A percentile compares a stretch with the other conserved stretches of the same genome.
phyloP scores from a whole-genome alignment of 1,140 invertebrate genomes.

The Euschistus heros region DNA sequence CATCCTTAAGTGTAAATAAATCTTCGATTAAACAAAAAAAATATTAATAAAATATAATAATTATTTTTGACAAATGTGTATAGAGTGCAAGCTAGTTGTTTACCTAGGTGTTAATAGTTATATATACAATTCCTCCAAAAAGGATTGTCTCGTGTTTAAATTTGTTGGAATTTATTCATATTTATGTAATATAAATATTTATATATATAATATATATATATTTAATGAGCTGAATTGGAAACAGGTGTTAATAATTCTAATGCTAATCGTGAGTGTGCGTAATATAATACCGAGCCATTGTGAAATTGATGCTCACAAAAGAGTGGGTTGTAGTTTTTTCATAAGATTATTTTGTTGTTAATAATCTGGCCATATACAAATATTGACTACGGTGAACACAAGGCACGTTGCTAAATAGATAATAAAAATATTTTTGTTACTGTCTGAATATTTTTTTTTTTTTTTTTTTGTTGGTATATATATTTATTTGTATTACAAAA shows the following conservation, averaged over 20 bases:
- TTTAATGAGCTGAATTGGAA: conserved; percentile 12
- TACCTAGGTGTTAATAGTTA: conserved; percentile 20
- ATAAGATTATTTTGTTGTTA: not conserved
- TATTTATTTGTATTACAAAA: conserved; percentile 5
- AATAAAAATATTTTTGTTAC: not conserved
- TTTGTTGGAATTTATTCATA: conserved; percentile 18
- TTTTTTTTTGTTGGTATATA: not conserved
- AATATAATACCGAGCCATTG: conserved; percentile 10
- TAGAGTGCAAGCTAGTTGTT: conserved; percentile 26
- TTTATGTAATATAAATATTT: conserved; percentile 9
- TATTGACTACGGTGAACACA: conserved; percentile 10
- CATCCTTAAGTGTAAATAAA: conserved; percentile 23
- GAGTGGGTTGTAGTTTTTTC: conserved; percentile 11
- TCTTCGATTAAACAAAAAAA: conserved; percentile 13
- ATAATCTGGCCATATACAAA: not conserved
- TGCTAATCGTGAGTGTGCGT: not conserved
- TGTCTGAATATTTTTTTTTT: not conserved
- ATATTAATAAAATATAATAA: conserved; percentile 6
- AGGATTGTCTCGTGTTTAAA: conserved; percentile 13
- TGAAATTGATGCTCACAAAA: conserved; percentile 16
- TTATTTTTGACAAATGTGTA: conserved; percentile 27
- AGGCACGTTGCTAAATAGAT: not conserved
- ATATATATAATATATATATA: not conserved
- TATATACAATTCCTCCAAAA: conserved; percentile 17
- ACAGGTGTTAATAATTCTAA: conserved; percentile 12